These are phyloP conservation scores for Megalops cyprinoides DNA, from an alignment of 2,797 vertebrate species.

Conservation along the genomic window DNA sequence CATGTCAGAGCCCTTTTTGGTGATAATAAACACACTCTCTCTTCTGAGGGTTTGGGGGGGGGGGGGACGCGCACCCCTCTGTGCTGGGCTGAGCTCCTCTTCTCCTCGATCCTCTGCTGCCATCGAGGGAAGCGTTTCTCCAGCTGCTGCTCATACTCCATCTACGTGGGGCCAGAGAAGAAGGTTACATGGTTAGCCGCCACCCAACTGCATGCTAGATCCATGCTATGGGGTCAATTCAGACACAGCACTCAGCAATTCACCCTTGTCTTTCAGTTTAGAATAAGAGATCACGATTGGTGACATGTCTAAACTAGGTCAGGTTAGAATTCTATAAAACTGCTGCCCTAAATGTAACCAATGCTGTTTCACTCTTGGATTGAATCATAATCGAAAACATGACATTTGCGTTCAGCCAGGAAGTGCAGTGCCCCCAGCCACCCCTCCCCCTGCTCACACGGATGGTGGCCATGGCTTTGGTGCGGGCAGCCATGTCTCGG, in stretches of 20 bases:
- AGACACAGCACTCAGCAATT: neutral
- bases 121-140: conserved; percentile 59
- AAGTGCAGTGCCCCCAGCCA: neutral
- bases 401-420: no score
- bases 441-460: conserved; percentile 55
- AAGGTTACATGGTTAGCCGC: neutral
- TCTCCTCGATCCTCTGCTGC: conserved; percentile 63
- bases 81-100: conserved; percentile 52
- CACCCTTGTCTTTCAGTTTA: neutral
- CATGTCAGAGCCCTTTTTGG: neutral
- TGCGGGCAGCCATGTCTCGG: conserved; percentile 63
- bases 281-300: neutral
- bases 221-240: neutral
- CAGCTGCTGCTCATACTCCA: conserved; percentile 68
- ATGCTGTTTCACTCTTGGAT: no score
- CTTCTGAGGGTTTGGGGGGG: neutral
- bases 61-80: conserved; percentile 50
- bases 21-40: neutral
- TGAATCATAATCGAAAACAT: no score
- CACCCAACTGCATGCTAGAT: neutral
- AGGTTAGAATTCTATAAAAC: no score
- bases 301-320: no score
- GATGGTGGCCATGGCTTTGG: conserved; percentile 68
- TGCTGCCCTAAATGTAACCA: no score
- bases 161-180: conserved; percentile 49